These are phyloP conservation scores for Pseudococcus jackbeardsleyi DNA, from an alignment of 2,888 invertebrate species.

Conservation along the genomic window DNA sequence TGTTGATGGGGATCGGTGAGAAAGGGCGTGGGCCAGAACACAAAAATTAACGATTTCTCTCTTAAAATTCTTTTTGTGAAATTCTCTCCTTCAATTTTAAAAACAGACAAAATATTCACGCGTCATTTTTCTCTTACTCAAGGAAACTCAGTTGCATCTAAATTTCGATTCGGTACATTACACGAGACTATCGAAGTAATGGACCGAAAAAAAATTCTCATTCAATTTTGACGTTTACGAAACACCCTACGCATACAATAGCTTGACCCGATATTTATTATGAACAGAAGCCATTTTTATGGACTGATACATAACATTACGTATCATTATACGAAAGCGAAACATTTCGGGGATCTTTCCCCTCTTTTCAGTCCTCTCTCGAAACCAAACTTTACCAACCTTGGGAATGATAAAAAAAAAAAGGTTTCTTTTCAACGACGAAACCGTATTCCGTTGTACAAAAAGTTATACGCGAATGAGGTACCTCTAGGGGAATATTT, in stretches of 20 bases:
- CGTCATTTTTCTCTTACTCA: no score
- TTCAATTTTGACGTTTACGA: neutral
- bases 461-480: conserved; percentile 21
- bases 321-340: neutral
- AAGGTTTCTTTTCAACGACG: conserved; percentile 36
- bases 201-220: neutral
- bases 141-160: no score
- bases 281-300: conserved; percentile 27
- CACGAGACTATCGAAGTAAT: neutral
- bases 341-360: neutral
- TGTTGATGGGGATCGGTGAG: no score
- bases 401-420: conserved; percentile 23
- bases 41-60: no score
- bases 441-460: neutral
- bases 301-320: conserved; percentile 2
- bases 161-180: neutral
- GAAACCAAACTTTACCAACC: neutral
- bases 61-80: no score
- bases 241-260: neutral
- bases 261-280: conserved; percentile 19
- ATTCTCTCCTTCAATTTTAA: no score
- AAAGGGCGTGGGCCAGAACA: no score
- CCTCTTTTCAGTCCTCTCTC: neutral
- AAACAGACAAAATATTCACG: no score
- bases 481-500: conserved; percentile 42